These are phyloP conservation scores for Nothocercus nigrocapillus DNA, from an alignment of 2,113 vertebrate species.

Conservation along the genomic window DNA sequence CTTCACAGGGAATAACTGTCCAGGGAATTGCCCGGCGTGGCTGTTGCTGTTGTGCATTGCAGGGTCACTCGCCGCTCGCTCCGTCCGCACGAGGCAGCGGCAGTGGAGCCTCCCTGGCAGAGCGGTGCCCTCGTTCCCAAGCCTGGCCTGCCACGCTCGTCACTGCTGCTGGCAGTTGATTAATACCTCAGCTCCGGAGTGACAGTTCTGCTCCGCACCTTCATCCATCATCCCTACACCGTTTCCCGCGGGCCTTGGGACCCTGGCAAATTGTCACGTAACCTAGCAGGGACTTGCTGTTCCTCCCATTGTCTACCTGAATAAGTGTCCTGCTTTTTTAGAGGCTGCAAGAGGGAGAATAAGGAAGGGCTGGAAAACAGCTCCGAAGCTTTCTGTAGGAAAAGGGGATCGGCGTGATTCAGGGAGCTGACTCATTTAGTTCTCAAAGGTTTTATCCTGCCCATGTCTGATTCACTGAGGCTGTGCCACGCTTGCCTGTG, in stretches of 20 bases:
- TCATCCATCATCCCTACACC: constrained; percentile 70
- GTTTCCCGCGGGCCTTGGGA: constrained; percentile 60
- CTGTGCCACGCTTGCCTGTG: not conserved
- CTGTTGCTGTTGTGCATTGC: not conserved
- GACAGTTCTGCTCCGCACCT: constrained; percentile 61
- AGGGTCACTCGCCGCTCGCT: not conserved
- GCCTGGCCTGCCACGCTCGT: not conserved
- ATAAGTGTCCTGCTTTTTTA: not conserved
- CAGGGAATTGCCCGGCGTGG: not conserved
- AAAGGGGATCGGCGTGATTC: not conserved
- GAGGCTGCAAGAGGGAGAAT: not conserved
- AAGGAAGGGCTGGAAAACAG: not conserved
- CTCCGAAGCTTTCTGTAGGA: not conserved
- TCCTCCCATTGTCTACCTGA: not conserved
- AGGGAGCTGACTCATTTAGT: not conserved
- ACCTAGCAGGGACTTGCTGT: not conserved
- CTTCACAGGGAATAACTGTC: not conserved
- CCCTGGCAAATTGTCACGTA: constrained; percentile 58
- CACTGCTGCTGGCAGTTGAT: constrained; percentile 62
- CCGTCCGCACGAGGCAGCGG: not conserved
- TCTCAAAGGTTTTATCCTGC: not conserved
- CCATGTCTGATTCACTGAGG: accelerated
- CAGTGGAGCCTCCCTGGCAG: accelerated
- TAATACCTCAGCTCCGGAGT: constrained; percentile 63
- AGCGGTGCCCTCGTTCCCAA: not conserved